Evolutionary conservation across 92 coral and sea anemone genomes (phyloP).

Genomic region (Galaxea fascicularis): DNA sequence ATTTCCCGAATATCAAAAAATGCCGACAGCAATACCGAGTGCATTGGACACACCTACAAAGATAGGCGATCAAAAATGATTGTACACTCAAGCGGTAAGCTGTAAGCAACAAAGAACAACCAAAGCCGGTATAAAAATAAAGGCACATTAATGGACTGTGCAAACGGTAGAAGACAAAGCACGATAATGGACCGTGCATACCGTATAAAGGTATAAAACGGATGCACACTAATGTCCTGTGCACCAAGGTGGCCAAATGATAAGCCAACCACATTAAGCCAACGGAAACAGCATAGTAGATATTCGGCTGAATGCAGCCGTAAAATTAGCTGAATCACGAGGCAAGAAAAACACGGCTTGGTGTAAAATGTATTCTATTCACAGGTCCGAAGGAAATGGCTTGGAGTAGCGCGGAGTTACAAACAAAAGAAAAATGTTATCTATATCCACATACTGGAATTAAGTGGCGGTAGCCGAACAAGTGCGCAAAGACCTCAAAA

Average conservation of each 20-base stretch:
- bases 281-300: conserved; percentile 6
- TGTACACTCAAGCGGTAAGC: conserved; percentile 34
- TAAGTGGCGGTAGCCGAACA: neutral
- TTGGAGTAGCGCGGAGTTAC: neutral
- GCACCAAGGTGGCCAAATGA: neutral
- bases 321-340: conserved; percentile 3
- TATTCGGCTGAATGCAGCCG: conserved; percentile 2
- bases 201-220: neutral
- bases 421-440: neutral
- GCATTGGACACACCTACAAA: conserved; percentile 40
- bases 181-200: neutral
- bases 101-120: neutral
- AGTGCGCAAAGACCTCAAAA: neutral
- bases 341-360: conserved; percentile 6
- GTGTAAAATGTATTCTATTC: neutral
- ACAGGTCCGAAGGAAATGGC: neutral
- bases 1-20: neutral
- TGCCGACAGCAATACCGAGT: conserved; percentile 8
- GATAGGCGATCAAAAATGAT: conserved; percentile 28
- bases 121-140: neutral
- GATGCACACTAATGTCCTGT: conserved; percentile 12
- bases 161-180: neutral
- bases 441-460: neutral
- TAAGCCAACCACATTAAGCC: conserved; percentile 2
- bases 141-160: conserved; percentile 2